phyloP scores from a whole-genome alignment of 2,113 vertebrate genomes.

The Lasiurus borealis region DNA sequence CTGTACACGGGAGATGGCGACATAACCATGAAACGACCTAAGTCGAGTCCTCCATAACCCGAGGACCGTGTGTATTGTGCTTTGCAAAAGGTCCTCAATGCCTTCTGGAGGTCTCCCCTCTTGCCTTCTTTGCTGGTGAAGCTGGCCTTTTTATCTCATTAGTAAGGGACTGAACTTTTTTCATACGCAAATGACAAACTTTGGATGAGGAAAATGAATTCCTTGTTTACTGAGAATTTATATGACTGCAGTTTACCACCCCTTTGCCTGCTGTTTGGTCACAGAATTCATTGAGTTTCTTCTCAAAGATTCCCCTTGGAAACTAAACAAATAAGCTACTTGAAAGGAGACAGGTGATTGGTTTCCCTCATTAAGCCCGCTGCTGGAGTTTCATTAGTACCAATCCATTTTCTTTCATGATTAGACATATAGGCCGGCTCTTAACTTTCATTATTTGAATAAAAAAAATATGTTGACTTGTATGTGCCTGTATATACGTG shows the following conservation, averaged over 20 bases:
- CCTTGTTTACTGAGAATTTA: conserved; percentile 7
- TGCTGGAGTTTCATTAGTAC: conserved; percentile 73
- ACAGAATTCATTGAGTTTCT: conserved; percentile 48
- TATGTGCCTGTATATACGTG: background rate
- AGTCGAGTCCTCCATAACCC: accelerated
- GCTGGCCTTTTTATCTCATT: background rate
- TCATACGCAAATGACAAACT: background rate
- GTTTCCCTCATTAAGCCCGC: conserved; percentile 71
- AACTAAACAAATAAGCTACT: conserved; percentile 66
- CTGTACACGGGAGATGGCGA: no score
- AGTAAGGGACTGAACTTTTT: background rate
- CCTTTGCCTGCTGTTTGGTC: background rate
- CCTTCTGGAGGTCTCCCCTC: background rate
- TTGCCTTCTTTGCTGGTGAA: background rate
- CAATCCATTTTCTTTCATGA: conserved; percentile 73
- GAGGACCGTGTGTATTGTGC: background rate
- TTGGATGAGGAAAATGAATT: conserved; percentile 39
- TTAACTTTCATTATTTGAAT: conserved; percentile 58
- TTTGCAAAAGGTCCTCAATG: background rate
- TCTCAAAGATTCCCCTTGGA: conserved; percentile 58
- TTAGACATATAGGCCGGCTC: conserved; percentile 53
- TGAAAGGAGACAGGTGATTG: conserved; percentile 72
- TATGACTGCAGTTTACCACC: background rate
- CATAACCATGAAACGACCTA: no score
- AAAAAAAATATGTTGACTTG: conserved; percentile 9